These are phyloP conservation scores for Parapristionchus giblindavisi DNA, from an alignment of 2,888 invertebrate species.

Conservation along the genomic window DNA sequence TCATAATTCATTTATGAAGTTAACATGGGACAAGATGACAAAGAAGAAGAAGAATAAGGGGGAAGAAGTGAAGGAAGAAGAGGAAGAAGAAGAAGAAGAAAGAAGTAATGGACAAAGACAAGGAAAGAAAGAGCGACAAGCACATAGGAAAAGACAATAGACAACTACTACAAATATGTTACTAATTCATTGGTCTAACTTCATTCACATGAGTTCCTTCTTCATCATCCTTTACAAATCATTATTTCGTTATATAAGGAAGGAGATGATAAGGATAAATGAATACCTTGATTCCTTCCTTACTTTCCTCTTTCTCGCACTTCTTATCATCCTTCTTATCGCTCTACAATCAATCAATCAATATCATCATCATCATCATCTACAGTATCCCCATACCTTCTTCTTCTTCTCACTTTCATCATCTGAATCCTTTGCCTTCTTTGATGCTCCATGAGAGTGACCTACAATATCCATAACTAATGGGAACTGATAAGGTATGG, in stretches of 20 bases:
- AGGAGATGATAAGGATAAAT: neutral
- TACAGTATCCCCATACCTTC: constrained; percentile 27
- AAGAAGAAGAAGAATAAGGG: neutral
- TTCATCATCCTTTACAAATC: neutral
- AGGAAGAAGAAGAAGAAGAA: neutral
- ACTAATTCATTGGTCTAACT: constrained; percentile 26
- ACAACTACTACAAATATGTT: constrained; percentile 1
- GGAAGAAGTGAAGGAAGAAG: neutral
- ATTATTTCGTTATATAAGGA: neutral
- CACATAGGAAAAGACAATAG: constrained; percentile 4
- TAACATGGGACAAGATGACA: neutral
- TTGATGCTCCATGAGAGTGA: constrained; percentile 26
- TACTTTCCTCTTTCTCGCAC: constrained; percentile 15
- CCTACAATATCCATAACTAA: no score
- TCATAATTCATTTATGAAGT: neutral
- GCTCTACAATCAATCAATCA: neutral
- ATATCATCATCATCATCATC: neutral
- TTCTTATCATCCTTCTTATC: constrained; percentile 30
- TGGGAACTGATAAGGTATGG: no score
- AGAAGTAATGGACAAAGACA: neutral
- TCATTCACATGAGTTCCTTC: neutral
- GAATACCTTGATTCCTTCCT: constrained; percentile 18
- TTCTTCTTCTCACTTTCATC: constrained; percentile 41
- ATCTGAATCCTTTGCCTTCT: constrained; percentile 40
- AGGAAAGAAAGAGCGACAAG: neutral